A percentile compares a stretch with the other conserved stretches of the same genome.
Conservation (phyloP, 2,888 invertebrate species). For the Monochamus alternatus region DNA sequence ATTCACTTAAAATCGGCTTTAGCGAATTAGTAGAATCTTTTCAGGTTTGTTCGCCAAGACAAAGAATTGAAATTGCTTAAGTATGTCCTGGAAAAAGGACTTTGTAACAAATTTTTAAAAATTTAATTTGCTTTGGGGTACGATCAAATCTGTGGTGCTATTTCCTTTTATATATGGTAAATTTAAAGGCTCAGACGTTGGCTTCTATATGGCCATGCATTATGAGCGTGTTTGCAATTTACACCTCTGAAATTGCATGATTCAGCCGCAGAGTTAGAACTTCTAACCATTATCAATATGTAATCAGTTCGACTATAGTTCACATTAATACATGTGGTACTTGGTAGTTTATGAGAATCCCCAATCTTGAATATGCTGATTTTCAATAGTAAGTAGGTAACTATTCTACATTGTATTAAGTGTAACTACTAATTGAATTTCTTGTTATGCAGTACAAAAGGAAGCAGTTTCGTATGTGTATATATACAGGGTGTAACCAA, state of each 20-base stretch:
- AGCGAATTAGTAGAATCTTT: neutral
- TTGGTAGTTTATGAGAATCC: neutral
- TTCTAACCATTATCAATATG: neutral
- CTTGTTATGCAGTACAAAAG: no score
- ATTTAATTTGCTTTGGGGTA: neutral
- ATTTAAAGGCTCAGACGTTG: neutral
- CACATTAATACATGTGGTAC: neutral
- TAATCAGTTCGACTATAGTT: neutral
- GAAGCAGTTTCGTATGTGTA: no score
- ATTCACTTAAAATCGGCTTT: conserved; percentile 8
- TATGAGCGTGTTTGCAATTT: neutral
- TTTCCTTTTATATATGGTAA: neutral
- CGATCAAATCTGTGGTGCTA: neutral
- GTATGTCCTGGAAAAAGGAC: neutral
- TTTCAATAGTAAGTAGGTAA: no score
- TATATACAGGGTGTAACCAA: no score
- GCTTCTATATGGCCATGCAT: neutral
- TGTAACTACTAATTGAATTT: no score
- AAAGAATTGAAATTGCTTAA: neutral
- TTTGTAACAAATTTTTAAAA: neutral
- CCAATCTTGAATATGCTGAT: neutral
- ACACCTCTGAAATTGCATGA: neutral
- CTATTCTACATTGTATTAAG: no score
- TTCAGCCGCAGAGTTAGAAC: neutral
- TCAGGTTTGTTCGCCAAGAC: neutral